Evolutionary conservation across 2,797 vertebrate species (phyloP).

Genomic region (Pseudomugil gertrudae): DNA sequence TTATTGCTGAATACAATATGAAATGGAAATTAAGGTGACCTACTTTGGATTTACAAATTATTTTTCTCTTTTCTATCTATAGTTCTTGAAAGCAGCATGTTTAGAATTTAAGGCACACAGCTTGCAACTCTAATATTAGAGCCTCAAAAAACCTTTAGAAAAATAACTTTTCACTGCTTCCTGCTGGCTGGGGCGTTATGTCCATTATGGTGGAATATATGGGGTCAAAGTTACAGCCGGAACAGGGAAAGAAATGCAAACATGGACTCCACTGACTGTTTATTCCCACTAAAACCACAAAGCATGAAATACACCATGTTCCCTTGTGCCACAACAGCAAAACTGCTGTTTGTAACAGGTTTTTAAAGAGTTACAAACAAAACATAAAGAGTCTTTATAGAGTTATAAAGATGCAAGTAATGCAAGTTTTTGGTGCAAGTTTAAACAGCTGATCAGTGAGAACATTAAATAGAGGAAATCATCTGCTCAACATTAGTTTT

Average conservation of each 20-base stretch:
- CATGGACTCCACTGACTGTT: conserved; percentile 41
- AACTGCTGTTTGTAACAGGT: conserved; percentile 42
- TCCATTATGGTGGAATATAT: conserved; percentile 30
- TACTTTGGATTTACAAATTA: neutral
- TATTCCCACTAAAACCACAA: conserved; percentile 46
- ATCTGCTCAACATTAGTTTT: conserved; percentile 14
- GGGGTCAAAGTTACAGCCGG: conserved; percentile 31
- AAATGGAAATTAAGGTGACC: neutral
- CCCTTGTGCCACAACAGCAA: conserved; percentile 34
- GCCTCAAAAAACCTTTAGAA: neutral
- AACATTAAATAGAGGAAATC: conserved; percentile 17
- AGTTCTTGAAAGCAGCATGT: no score
- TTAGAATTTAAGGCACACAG: neutral
- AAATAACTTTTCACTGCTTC: conserved; percentile 1
- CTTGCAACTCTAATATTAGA: neutral
- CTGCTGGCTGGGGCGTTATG: conserved; percentile 4
- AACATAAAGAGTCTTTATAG: no score
- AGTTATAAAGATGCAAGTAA: conserved; percentile 2
- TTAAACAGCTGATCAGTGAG: conserved; percentile 32
- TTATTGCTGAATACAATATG: neutral
- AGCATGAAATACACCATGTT: conserved; percentile 57
- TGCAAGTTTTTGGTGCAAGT: conserved; percentile 2
- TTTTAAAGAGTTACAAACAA: conserved; percentile 55
- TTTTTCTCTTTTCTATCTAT: neutral
- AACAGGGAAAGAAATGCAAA: conserved; percentile 33